phyloP scores from a whole-genome alignment of 2,797 vertebrate species.

The Podargus strigoides region DNA sequence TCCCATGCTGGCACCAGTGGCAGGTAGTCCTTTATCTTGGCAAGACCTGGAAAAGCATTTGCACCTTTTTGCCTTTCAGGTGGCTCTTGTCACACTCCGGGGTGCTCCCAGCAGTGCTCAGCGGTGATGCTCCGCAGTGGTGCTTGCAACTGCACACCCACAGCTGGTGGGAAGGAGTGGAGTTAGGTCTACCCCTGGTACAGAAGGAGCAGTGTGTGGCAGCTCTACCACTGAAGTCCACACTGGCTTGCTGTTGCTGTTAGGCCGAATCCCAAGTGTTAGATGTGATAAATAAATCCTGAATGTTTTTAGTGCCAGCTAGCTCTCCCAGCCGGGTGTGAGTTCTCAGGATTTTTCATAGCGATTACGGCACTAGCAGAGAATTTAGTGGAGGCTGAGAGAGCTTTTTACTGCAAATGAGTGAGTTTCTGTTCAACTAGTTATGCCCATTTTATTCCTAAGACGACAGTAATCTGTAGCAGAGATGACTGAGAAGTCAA shows the following conservation, averaged over 20 bases:
- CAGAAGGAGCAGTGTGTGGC: accelerated
- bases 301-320: background rate
- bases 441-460: background rate
- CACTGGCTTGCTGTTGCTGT: background rate
- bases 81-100: background rate
- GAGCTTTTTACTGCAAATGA: background rate
- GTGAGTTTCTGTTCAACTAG: background rate
- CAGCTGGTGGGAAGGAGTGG: background rate
- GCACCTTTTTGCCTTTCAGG: background rate
- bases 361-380: background rate
- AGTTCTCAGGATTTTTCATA: background rate
- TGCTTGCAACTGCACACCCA: background rate
- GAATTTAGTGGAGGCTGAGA: background rate
- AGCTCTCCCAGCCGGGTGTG: background rate
- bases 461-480: background rate
- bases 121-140: accelerated
- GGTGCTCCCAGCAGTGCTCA: background rate
- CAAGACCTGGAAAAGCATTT: background rate
- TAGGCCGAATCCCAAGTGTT: background rate
- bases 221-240: background rate
- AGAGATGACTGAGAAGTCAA: background rate
- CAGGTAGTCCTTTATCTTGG: background rate
- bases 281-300: background rate
- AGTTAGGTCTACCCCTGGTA: background rate
- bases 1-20: background rate